These are phyloP conservation scores for Coptotermes formosanus DNA, from an alignment of 1,140 invertebrate species.

Conservation along the genomic window DNA sequence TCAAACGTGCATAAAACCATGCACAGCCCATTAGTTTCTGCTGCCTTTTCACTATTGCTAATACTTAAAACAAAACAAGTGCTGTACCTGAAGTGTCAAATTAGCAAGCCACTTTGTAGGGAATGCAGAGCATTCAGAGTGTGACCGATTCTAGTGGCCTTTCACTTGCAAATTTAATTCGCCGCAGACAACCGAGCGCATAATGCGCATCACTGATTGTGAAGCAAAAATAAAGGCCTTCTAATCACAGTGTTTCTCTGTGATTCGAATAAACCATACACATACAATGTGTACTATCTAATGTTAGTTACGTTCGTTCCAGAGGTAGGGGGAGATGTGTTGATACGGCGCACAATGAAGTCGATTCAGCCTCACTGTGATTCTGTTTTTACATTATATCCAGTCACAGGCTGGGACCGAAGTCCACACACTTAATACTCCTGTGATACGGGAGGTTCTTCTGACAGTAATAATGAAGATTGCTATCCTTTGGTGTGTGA, in stretches of 20 bases:
- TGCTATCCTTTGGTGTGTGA: no score
- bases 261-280: neutral
- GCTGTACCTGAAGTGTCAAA: no score
- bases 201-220: neutral
- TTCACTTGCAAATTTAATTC: neutral
- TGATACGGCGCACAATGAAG: neutral
- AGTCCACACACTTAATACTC: no score
- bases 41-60: no score
- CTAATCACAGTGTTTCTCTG: neutral
- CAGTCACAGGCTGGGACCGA: no score
- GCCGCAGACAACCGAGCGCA: neutral
- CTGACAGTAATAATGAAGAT: no score
- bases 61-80: no score
- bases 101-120: no score
- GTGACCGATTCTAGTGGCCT: neutral
- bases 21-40: no score
- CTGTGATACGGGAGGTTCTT: no score
- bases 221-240: neutral
- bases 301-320: neutral
- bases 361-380: neutral
- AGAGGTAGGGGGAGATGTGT: neutral
- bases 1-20: no score
- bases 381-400: neutral
- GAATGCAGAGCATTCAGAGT: neutral
- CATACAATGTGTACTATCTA: neutral